Evolutionary conservation across 2,888 invertebrate species (phyloP), one percentile per base, ranked within the genome.

Genomic region (Nomada fabriciana): DNA sequence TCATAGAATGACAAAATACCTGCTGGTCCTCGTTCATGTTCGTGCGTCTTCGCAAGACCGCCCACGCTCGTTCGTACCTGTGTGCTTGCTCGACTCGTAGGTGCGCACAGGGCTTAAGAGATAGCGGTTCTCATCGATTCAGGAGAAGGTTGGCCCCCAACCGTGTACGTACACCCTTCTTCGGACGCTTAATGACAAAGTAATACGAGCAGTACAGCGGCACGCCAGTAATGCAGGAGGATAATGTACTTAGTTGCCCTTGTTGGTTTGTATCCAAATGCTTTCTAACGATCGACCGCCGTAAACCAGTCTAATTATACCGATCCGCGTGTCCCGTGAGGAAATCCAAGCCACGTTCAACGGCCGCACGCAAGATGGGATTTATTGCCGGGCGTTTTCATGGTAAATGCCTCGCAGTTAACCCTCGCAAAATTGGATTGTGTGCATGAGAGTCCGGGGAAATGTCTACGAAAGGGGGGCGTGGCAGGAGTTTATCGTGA

Each of bases 111-210:
- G 36, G 36, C 36, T 36, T 36, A 36, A 88, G 80, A 73, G 76
- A 61, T 88, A 88, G 88, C 69, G 88, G 85, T 82, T 83, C 86
- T 88, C 86, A 86, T 76, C 72, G 80, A 65, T 70, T 68, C 59
- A 23, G 13, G 15, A 2, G 55, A 13, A 55, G 23, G 43, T 25
- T 53, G 2, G 43, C 7, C 11, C 10, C 13, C n/a, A 20, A 15
- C 23, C 18, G 18, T 43, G 29, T 43, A 25, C 25, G 50, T 18
- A 20, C 18, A 5, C 2, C 13, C 42, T 47, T 71, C 76, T 72
- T 83, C 63, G 57, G 69, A 29, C 72, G 69, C 80, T 64, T 80
- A 84, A 87, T 74, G 87, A 84, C 84, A 82, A 80, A 85, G 80
- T 80, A 87, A 87, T 82, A 78, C 61, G 64, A 76, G 10, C 50